These are phyloP conservation scores for Synanthedon tipuliformis DNA, from an alignment of 2,888 invertebrate species.

Conservation along the genomic window DNA sequence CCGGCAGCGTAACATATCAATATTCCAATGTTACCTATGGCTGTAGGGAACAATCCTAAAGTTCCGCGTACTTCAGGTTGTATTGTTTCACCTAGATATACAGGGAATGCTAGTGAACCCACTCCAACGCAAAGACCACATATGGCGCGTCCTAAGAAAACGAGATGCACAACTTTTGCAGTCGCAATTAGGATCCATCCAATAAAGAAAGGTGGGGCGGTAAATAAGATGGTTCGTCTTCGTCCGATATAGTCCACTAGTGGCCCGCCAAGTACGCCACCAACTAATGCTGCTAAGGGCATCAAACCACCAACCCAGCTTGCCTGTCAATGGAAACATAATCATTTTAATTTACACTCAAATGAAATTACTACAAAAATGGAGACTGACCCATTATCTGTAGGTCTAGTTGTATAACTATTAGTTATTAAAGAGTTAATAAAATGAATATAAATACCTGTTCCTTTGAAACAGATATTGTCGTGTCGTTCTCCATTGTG, in stretches of 20 bases:
- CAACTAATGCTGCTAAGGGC: constrained; percentile 88
- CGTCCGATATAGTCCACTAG: constrained; percentile 89
- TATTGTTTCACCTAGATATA: constrained; percentile 93
- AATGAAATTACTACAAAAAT: not conserved
- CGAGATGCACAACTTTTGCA: constrained; percentile 77
- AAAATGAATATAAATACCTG: constrained; percentile 55
- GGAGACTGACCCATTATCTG: not conserved
- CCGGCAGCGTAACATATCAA: constrained; percentile 85
- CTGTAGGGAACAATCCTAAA: constrained; percentile 87
- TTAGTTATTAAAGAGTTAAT: not conserved
- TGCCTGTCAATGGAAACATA: constrained; percentile 60
- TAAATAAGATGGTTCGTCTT: constrained; percentile 82
- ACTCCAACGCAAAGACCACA: constrained; percentile 91
- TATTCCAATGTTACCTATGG: constrained; percentile 88
- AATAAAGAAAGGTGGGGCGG: constrained; percentile 82
- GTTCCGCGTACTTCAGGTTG: constrained; percentile 93
- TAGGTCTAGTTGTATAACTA: not conserved
- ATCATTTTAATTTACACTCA: not conserved
- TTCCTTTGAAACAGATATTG: constrained; percentile 69
- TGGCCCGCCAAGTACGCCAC: constrained; percentile 86
- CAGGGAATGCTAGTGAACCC: constrained; percentile 87
- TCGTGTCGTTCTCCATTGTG: constrained; percentile 75
- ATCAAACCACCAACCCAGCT: constrained; percentile 91
- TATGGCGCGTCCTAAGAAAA: constrained; percentile 83
- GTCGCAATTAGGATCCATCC: constrained; percentile 87